phyloP scores from a whole-genome alignment of 2,113 vertebrate genomes.

The Brachypteracias leptosomus region DNA sequence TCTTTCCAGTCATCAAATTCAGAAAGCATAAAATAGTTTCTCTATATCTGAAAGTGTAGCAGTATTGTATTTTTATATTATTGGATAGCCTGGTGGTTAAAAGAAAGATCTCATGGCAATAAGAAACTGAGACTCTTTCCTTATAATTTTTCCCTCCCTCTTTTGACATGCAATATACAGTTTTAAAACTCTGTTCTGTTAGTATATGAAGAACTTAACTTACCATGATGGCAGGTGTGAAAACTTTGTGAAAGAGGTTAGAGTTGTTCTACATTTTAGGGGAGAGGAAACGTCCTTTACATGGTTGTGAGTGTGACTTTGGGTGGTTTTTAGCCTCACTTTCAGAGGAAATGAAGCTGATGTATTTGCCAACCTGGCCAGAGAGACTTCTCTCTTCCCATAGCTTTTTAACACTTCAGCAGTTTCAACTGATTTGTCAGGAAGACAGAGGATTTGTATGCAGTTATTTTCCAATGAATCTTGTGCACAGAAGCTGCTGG shows the following conservation, averaged over 20 bases:
- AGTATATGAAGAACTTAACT: background rate
- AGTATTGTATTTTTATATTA: background rate
- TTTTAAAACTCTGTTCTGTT: background rate
- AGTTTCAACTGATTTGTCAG: background rate
- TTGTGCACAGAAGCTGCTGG: background rate
- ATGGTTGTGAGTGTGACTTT: background rate
- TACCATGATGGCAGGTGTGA: background rate
- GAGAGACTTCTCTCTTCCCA: background rate
- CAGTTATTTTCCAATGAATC: background rate
- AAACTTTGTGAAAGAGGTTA: background rate
- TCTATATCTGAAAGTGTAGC: background rate
- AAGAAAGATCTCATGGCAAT: background rate
- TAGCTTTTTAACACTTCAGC: background rate
- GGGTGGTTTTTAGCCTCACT: background rate
- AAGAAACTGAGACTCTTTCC: background rate
- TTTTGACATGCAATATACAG: fast-evolving
- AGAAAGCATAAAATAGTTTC: background rate
- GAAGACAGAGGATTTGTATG: background rate
- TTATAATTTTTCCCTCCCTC: background rate
- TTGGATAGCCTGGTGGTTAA: background rate
- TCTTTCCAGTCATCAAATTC: background rate
- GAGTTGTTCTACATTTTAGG: background rate
- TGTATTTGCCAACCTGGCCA: background rate
- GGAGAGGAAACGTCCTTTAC: background rate
- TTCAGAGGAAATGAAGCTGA: background rate